phyloP scores from a whole-genome alignment of 2,888 invertebrate genomes.

The Crioceris asparagi region DNA sequence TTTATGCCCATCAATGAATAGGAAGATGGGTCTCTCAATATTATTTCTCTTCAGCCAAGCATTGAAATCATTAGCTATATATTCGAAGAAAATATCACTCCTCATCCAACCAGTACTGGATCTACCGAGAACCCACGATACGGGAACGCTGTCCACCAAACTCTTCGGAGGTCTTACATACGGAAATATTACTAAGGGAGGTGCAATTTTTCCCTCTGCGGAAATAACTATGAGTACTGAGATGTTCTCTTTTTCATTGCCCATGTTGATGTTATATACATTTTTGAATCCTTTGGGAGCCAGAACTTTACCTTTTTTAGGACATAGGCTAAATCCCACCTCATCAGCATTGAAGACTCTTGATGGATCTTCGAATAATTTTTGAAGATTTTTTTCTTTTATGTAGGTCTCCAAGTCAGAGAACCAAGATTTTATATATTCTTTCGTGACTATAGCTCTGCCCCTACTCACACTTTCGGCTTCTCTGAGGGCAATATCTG shows the following conservation, averaged over 20 bases:
- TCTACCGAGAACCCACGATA: conserved; percentile 13
- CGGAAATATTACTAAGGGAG: conserved; percentile 11
- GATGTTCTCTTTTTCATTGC: no score
- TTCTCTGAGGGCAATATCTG: not conserved
- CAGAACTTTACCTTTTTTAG: no score
- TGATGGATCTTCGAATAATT: no score
- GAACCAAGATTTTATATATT: conserved; percentile 24
- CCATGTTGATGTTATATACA: conserved; percentile 20
- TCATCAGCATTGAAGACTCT: no score
- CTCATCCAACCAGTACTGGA: conserved; percentile 13
- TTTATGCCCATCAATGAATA: conserved; percentile 12
- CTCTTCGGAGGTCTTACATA: conserved; percentile 16
- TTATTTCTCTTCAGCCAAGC: conserved; percentile 8
- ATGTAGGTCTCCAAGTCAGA: conserved; percentile 16
- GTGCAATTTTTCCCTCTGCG: conserved; percentile 18
- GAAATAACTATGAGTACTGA: conserved; percentile 20
- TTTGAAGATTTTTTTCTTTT: conserved; percentile 15
- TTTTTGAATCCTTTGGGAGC: conserved; percentile 16
- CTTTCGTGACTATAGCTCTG: conserved; percentile 22
- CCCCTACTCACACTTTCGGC: conserved; percentile 21
- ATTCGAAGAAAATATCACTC: conserved; percentile 11
- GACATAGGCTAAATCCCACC: conserved; percentile 17
- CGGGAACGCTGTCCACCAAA: conserved; percentile 15
- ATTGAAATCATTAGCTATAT: conserved; percentile 9
- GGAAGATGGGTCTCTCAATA: conserved; percentile 13